A percentile compares a stretch with the other conserved stretches of the same genome.
Evolutionary conservation across 1,140 invertebrate genomes (phyloP).

Genomic region (Aphidius ervi): DNA sequence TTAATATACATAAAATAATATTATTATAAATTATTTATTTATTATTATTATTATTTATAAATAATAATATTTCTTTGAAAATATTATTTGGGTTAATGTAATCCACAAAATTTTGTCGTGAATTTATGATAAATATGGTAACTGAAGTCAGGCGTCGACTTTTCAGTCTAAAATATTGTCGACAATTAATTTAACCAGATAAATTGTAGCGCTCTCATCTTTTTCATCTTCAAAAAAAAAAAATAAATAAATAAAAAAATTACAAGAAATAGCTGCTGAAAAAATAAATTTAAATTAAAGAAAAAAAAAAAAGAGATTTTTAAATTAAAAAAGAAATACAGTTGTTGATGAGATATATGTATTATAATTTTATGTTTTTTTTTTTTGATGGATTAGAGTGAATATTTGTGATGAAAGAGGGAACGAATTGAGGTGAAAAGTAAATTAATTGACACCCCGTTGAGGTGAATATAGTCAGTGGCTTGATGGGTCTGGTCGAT

Average conservation of each 20-base stretch:
- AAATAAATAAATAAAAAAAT: too few species aligned
- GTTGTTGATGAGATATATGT: neutral
- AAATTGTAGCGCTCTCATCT: conserved; percentile 19
- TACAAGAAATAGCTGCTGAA: neutral
- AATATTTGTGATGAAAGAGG: conserved; percentile 2
- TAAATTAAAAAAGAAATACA: neutral
- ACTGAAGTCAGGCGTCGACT: conserved; percentile 27
- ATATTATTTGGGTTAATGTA: too few species aligned
- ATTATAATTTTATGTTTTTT: neutral
- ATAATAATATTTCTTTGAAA: too few species aligned
- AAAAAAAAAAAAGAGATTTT: conserved; percentile 12
- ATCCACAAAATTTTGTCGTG: too few species aligned
- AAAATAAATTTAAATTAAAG: neutral
- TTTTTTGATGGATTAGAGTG: neutral
- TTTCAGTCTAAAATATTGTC: conserved; percentile 32
- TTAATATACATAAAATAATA: too few species aligned
- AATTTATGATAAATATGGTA: conserved; percentile 16
- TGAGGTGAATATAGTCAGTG: conserved; percentile 25
- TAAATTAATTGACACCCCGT: conserved; percentile 39
- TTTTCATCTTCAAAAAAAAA: too few species aligned
- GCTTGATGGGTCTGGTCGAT: conserved; percentile 31
- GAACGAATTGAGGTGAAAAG: conserved; percentile 16
- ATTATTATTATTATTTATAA: too few species aligned
- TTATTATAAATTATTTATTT: too few species aligned
- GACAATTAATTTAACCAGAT: conserved; percentile 29